phyloP scores from a whole-genome alignment of 2,797 vertebrate species.

The Mycteria americana region DNA sequence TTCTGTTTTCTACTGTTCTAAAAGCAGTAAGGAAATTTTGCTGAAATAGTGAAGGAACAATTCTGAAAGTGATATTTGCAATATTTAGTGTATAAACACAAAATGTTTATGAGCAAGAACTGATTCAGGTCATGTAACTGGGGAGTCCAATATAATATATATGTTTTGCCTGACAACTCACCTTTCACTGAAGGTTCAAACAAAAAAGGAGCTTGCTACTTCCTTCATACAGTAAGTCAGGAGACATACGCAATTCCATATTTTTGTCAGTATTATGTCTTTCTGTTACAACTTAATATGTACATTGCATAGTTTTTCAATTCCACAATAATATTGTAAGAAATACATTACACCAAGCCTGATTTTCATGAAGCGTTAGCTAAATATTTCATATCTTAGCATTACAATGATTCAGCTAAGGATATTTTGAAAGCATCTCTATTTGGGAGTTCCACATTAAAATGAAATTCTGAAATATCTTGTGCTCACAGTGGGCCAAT shows the following conservation, averaged over 20 bases:
- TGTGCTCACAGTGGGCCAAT: not conserved
- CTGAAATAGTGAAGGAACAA: not conserved
- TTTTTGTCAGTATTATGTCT: not conserved
- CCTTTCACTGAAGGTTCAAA: not conserved
- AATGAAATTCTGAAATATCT: not conserved
- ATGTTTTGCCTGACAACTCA: not conserved
- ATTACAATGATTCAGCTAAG: not conserved
- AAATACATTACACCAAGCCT: not conserved
- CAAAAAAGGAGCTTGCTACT: not conserved
- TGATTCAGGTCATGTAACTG: not conserved
- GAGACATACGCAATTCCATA: not conserved
- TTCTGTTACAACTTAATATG: not conserved
- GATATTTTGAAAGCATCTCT: not conserved
- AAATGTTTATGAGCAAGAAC: not conserved
- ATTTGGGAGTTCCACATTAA: not conserved
- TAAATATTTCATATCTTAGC: not conserved
- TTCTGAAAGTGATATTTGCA: not conserved
- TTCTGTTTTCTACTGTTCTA: not conserved
- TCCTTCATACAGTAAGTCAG: not conserved
- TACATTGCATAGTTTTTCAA: not conserved
- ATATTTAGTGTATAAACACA: not conserved
- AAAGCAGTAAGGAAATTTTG: not conserved
- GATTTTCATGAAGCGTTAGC: not conserved
- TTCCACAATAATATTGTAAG: not conserved
- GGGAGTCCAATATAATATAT: not conserved